Base-by-base conservation (phyloP, 2,797 vertebrate genomes). In the Lacerta agilis region DNA sequence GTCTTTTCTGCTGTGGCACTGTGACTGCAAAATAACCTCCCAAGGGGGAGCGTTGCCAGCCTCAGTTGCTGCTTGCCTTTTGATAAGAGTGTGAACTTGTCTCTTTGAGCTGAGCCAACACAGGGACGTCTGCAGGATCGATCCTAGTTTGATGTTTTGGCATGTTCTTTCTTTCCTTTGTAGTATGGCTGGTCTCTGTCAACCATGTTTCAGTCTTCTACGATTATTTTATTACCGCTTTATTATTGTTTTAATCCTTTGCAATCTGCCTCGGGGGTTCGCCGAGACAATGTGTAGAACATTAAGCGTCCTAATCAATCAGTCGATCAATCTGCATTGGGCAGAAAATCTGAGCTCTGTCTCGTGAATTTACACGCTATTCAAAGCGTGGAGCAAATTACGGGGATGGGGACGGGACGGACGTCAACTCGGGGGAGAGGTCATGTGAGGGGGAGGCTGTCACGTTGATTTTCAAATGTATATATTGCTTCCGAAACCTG, bases 401-500 rank as follows among this genome's bases (percentile, higher is more conserved):
- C 15, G 61, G 38, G 3, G 58, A 4, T 29, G 38, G 36, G 6
- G 13, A 1, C 2, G 25, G 7, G 64, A 49, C 49, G 49, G 49
- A 15, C 49, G 3, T 49, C 36, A 27, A 88, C 38, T 17, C 20
- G 5, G 33, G 67, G 82, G 23, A 38, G 27, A n/a, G 66, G 2
- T 45, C 8, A 20, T 41, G 29, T 36, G 10, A 23, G 79, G 79
- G 69, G 38, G 36, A 75, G 64, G 25, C 36, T 45, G 38, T 43
- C 79, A 73, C 11, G 58, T 78, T 23, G 43, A 75, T 45, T 82
- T 81, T 81, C 10, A 75, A 69, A 76, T 81, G 5, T 86, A 64
- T 33, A 67, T 69, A 38, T 80, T 81, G 78, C 29, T 80, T 78
- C 25, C 77, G 43, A 81, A 81, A 76, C 85, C 61, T 76, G 71